Evolutionary conservation across 2,113 vertebrate genomes (phyloP), one percentile per base, ranked within the genome.

Genomic region (Gymnorhina tibicen): DNA sequence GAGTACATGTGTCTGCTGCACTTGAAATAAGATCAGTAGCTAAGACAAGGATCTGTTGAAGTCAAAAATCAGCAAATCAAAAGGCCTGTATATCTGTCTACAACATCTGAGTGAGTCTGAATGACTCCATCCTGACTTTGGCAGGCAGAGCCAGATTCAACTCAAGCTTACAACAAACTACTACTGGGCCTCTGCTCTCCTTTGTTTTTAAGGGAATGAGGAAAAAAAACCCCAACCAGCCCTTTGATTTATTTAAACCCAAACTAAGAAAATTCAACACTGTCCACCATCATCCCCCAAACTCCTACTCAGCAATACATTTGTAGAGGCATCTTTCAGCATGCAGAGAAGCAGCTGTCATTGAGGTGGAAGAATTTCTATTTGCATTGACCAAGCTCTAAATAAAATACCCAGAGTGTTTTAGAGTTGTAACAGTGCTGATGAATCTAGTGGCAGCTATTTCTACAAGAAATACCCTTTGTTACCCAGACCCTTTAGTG

Each of bases 61-160:
- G 66, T 27, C 49, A 68, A 93, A 92, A 58, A 95, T 62, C 74
- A 92, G 63, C 85, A 95, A 79, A 85, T 73, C 72, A 80, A 76
- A 91, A 50, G 72, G 41, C 33, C 17, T 7, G 7, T 58, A 89
- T 74, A 89, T 74, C 87, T 91, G 64, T 63, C 19, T 32, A 22
- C 26, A 56, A 24, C 55, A 58, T 50, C 59, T 21, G 32, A 75
- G 20, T 3, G 15, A 62, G 18, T 27, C 42, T 78, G 52, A 82
- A 52, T n/a, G 16, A 76, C 55, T 86, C 22, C 56, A 46, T 50
- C 37, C 37, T 50, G 59, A 74, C n/a, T 37, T 52, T 37, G 28
- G 44, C 30, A 73, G 23, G 23, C 32, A 72, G 32, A 88, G 32
- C 9, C 53, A 28, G 24, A n/a, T 44, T 63, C 74, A 79, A 13